A percentile compares a stretch with the other conserved stretches of the same genome.
phyloP scores from a whole-genome alignment of 2,113 vertebrate species.

The Bucco capensis region DNA sequence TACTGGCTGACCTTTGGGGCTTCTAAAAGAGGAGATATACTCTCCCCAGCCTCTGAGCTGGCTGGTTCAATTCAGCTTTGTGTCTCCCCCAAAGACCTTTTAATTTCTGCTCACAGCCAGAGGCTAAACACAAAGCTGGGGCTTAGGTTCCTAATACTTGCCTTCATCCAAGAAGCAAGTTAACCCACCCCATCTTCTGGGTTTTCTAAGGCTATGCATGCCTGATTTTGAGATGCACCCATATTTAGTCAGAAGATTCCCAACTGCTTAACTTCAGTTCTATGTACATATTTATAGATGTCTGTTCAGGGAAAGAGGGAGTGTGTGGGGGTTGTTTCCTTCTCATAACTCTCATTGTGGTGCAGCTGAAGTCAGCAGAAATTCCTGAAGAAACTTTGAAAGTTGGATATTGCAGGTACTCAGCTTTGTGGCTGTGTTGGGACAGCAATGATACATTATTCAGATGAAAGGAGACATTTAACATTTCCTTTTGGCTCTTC shows the following conservation, averaged over 20 bases:
- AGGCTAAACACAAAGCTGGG: neutral
- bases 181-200: neutral
- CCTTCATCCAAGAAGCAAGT: neutral
- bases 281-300: rapidly evolving
- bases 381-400: neutral
- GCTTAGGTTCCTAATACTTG: neutral
- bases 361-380: neutral
- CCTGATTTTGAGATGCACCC: neutral
- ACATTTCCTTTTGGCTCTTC: neutral
- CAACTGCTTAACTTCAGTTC: neutral
- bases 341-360: rapidly evolving
- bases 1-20: neutral
- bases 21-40: neutral
- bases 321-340: neutral
- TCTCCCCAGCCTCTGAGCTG: neutral
- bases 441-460: neutral
- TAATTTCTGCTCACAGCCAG: neutral
- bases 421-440: neutral
- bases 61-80: neutral
- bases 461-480: neutral
- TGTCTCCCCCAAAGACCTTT: neutral
- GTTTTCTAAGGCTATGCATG: neutral
- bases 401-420: neutral
- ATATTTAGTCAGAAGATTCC: neutral
- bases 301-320: neutral